Percentiles rank a stretch among this genome's conserved stretches.
Evolutionary conservation across 2,113 vertebrate genomes (phyloP).

Genomic region (Pheucticus melanocephalus): DNA sequence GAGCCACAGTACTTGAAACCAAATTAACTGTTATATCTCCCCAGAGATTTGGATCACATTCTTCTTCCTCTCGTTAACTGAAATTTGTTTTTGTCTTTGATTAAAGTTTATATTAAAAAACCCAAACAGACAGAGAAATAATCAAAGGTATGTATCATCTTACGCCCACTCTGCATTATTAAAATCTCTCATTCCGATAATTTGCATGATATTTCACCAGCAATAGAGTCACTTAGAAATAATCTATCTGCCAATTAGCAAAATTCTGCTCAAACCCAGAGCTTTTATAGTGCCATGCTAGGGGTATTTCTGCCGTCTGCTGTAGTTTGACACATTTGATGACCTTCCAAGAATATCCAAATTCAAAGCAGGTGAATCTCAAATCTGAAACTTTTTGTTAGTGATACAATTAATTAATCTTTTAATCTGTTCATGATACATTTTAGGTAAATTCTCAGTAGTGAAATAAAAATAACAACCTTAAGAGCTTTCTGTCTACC

Average conservation of each 20-base stretch:
- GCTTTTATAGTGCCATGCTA: not conserved
- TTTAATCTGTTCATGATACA: not conserved
- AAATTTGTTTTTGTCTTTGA: conserved; percentile 30
- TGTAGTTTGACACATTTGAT: not conserved
- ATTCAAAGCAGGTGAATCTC: not conserved
- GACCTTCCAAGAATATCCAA: not conserved
- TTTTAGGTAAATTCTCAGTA: not conserved
- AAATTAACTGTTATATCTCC: conserved; percentile 55
- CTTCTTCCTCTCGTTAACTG: conserved; percentile 40
- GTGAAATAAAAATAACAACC: not conserved
- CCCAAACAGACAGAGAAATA: not conserved
- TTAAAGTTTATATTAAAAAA: conserved; percentile 57
- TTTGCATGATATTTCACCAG: not conserved
- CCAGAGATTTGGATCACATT: not conserved
- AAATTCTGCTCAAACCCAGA: not conserved
- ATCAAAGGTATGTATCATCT: conserved; percentile 24
- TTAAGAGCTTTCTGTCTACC: not conserved
- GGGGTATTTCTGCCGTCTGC: not conserved
- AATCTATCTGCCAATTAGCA: not conserved
- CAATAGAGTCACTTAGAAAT: not conserved
- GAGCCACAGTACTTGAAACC: conserved; percentile 50
- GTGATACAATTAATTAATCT: not conserved
- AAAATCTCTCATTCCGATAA: not conserved
- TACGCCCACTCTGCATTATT: conserved; percentile 12
- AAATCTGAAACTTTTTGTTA: not conserved